Percentiles rank a stretch among this genome's conserved stretches.
Evolutionary conservation across 2,113 vertebrate species (phyloP).

Genomic region (Girardinichthys multiradiatus): DNA sequence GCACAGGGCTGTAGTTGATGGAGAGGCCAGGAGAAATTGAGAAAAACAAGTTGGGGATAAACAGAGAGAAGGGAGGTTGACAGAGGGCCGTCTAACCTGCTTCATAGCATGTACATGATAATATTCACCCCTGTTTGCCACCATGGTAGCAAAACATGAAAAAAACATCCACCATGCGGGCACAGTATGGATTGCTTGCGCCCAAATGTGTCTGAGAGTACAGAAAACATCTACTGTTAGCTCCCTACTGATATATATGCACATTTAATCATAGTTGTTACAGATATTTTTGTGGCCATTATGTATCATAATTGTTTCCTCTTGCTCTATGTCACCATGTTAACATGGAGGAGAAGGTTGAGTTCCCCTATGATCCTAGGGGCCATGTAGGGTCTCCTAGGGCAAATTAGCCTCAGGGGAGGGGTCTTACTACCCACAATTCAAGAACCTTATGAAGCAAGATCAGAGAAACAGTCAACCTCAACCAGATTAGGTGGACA

Average conservation of each 20-base stretch:
- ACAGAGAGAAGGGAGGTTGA: constrained; percentile 29
- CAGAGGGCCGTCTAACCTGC: constrained; percentile 14
- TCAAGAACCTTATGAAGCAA: not conserved
- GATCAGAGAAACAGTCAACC: not conserved
- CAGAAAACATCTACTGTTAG: not conserved
- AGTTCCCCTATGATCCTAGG: not conserved
- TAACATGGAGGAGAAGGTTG: not conserved
- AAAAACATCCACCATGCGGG: constrained; percentile 4
- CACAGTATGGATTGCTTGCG: not conserved
- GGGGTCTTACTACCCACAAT: not conserved
- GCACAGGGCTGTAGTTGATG: constrained; percentile 15
- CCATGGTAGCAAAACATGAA: constrained; percentile 31
- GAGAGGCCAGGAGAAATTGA: constrained; percentile 1
- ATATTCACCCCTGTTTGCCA: constrained; percentile 63
- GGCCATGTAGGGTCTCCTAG: no score
- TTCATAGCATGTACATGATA: constrained; percentile 52
- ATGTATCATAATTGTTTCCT: not conserved
- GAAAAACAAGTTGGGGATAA: constrained; percentile 39
- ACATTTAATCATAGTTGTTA: not conserved
- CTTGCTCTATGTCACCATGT: not conserved
- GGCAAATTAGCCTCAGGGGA: not conserved
- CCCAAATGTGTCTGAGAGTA: constrained; percentile 2
- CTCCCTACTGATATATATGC: no score
- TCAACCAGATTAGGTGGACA: not conserved
- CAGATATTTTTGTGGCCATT: not conserved